These are phyloP conservation scores for Doryteuthis pealeii DNA, from an alignment of 1,140 invertebrate genomes.

Conservation along the genomic window DNA sequence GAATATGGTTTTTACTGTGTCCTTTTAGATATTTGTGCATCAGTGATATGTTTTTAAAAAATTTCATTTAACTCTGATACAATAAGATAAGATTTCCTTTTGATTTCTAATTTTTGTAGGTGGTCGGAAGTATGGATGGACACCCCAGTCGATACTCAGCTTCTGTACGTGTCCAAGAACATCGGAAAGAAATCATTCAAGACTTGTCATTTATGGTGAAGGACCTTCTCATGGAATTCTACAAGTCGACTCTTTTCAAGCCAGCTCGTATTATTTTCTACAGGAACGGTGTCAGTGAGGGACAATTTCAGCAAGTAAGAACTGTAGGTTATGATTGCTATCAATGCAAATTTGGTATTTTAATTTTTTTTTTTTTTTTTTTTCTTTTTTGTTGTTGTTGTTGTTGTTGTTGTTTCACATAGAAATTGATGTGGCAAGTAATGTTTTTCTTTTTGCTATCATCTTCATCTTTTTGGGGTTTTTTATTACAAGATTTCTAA, in stretches of 20 bases:
- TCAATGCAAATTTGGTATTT: too few relatives aligned
- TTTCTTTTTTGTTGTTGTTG: too few relatives aligned
- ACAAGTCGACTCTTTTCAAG: constrained; percentile 87
- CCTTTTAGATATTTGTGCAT: too few relatives aligned
- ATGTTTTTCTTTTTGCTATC: too few relatives aligned
- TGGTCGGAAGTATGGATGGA: constrained; percentile 99
- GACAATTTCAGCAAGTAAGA: constrained; percentile 71
- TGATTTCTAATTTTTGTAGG: constrained; percentile 46
- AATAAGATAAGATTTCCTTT: background rate
- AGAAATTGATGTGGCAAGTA: too few relatives aligned
- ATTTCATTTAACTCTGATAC: background rate
- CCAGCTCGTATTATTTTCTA: constrained; percentile 97
- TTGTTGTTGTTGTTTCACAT: too few relatives aligned
- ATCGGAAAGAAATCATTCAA: constrained; percentile 94
- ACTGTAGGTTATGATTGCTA: too few relatives aligned
- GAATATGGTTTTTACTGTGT: too few relatives aligned
- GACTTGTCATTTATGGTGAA: constrained; percentile 98
- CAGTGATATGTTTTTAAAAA: background rate
- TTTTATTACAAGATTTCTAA: too few relatives aligned
- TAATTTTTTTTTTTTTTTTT: too few relatives aligned
- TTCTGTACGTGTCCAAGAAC: constrained; percentile 97
- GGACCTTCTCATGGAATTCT: constrained; percentile 93
- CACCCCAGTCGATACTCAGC: constrained; percentile 99
- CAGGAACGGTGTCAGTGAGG: constrained; percentile 95
- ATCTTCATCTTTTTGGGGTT: too few relatives aligned